phyloP scores from a whole-genome alignment of 1,140 invertebrate species.

The Monomorium pharaonis region DNA sequence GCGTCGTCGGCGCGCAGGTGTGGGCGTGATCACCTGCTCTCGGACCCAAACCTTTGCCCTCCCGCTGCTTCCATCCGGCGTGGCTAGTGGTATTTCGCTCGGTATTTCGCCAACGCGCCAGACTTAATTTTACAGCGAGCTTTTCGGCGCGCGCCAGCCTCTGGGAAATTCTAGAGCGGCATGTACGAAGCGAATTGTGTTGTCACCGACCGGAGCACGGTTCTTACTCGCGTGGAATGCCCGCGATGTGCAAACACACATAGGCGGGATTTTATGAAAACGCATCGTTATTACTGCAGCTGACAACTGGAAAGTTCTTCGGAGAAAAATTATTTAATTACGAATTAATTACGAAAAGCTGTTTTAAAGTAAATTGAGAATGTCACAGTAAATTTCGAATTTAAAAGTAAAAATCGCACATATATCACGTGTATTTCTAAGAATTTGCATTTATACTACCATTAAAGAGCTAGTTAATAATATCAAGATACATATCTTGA shows the following conservation, averaged over 20 bases:
- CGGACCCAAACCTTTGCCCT: slow-evolving; percentile 64
- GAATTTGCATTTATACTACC: background rate
- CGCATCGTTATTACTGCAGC: background rate
- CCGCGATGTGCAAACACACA: slow-evolving; percentile 32
- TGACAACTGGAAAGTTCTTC: background rate
- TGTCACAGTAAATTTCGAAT: background rate
- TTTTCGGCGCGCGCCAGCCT: slow-evolving; percentile 48
- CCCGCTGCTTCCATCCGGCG: slow-evolving; percentile 33
- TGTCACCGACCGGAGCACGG: slow-evolving; percentile 41
- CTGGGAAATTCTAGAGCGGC: slow-evolving; percentile 50
- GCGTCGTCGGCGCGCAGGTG: slow-evolving; percentile 66
- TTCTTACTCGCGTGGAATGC: slow-evolving; percentile 50
- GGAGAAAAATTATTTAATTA: background rate
- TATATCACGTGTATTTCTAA: background rate
- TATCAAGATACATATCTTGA: background rate
- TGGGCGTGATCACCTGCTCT: slow-evolving; percentile 80
- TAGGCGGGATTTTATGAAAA: slow-evolving; percentile 25
- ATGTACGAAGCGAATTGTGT: slow-evolving; percentile 2
- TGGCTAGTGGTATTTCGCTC: slow-evolving; percentile 48
- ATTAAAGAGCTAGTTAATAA: background rate
- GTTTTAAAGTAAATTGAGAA: background rate
- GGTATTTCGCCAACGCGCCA: slow-evolving; percentile 65
- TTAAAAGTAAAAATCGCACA: background rate
- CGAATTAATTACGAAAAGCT: too few relatives aligned
- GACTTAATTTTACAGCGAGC: slow-evolving; percentile 67